Percentiles rank a stretch among this genome's conserved stretches.
These are phyloP conservation scores for Eupithecia dodoneata DNA, from an alignment of 2,888 invertebrate species.

Conservation along the genomic window DNA sequence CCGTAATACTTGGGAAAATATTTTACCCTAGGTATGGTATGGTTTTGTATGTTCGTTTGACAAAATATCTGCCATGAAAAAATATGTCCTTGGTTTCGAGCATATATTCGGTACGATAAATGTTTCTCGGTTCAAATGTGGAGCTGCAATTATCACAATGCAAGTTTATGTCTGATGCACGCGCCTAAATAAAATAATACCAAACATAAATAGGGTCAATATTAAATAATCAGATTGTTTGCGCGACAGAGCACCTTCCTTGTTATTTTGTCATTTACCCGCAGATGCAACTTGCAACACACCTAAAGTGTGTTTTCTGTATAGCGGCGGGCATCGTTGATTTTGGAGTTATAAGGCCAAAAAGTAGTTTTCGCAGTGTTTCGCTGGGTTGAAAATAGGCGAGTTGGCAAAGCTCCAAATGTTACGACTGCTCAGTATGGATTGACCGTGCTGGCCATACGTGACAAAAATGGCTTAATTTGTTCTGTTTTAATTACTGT, in stretches of 20 bases:
- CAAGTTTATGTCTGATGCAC: too few relatives aligned
- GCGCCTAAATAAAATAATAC: too few relatives aligned
- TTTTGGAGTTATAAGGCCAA: constrained; percentile 10
- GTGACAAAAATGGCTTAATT: constrained; percentile 39
- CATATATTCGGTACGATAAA: too few relatives aligned
- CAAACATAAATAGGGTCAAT: too few relatives aligned
- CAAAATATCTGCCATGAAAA: neutral
- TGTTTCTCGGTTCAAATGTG: too few relatives aligned
- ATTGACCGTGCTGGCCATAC: constrained; percentile 41
- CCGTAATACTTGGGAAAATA: neutral
- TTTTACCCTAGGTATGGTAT: neutral
- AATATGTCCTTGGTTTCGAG: too few relatives aligned
- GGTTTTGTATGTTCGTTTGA: neutral
- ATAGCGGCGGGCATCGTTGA: neutral
- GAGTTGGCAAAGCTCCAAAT: constrained; percentile 60
- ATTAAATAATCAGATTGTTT: neutral
- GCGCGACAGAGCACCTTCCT: neutral
- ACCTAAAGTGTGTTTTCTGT: neutral
- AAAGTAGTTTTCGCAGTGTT: constrained; percentile 49
- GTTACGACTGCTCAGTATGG: constrained; percentile 48
- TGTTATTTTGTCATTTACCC: neutral
- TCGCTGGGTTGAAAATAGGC: constrained; percentile 38
- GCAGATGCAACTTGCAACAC: neutral
- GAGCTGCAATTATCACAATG: too few relatives aligned
- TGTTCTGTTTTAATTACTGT: constrained; percentile 34